Percentiles rank a stretch among this genome's conserved stretches.
Evolutionary conservation across 2,797 vertebrate species (phyloP).

Genomic region (Enteromius viviparus): DNA sequence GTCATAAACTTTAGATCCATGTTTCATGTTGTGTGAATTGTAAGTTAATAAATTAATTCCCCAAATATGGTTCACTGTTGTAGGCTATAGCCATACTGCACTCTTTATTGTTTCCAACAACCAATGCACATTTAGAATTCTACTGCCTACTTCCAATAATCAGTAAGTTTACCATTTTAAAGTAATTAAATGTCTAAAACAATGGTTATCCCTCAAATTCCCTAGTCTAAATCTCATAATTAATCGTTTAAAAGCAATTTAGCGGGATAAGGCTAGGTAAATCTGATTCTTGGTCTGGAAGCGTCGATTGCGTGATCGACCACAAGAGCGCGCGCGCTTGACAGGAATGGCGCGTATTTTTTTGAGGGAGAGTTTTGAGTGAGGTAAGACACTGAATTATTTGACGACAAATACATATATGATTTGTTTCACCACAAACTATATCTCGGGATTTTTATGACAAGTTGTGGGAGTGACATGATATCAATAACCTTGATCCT

Average conservation of each 20-base stretch:
- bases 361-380: not conserved
- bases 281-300: not conserved
- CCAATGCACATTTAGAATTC: not conserved
- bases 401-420: not conserved
- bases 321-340: slow-evolving; percentile 22
- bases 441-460: not conserved
- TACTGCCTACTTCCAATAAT: not conserved
- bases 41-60: not conserved
- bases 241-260: fast-evolving
- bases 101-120: not conserved
- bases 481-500: not conserved
- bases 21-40: not conserved
- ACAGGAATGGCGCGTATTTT: not conserved
- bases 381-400: not conserved
- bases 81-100: not conserved
- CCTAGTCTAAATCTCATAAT: not conserved
- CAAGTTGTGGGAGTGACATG: not conserved
- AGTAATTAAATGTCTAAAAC: not conserved
- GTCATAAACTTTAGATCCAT: not conserved
- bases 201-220: not conserved
- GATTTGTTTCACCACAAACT: not conserved
- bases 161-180: not conserved
- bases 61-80: not conserved
- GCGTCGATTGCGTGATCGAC: slow-evolving; percentile 1
- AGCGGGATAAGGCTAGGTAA: not conserved